Conservation (phyloP, 2,113 vertebrate genomes). For the Chamaea fasciata region DNA sequence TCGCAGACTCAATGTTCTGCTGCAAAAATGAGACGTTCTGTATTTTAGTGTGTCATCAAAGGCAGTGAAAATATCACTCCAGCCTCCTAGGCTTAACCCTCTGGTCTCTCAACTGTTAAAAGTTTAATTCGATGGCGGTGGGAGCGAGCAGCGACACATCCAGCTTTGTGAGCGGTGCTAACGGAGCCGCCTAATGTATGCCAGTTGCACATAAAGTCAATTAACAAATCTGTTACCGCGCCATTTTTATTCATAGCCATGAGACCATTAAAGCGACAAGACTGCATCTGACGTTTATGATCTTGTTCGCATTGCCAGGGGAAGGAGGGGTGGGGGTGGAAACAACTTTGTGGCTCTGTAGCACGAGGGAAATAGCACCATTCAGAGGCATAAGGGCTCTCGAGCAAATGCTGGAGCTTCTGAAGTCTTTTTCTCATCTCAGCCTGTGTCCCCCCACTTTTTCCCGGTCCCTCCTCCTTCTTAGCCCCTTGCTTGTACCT, state of each 20-base stretch:
- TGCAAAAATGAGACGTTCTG: conserved; percentile 68
- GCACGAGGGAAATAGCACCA: not conserved
- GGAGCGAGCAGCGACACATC: conserved; percentile 23
- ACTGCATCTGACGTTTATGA: conserved; percentile 60
- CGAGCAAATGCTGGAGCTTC: not conserved
- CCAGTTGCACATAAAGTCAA: conserved; percentile 45
- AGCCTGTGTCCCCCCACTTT: not conserved
- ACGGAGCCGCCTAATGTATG: conserved; percentile 27
- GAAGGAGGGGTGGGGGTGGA: not conserved
- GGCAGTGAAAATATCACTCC: conserved; percentile 68
- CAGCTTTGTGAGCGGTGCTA: conserved; percentile 14
- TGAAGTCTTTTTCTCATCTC: conserved; percentile 24
- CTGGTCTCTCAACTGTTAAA: conserved; percentile 50
- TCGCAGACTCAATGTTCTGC: conserved; percentile 67
- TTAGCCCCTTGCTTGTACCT: not conserved
- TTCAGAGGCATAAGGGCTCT: conserved; percentile 27
- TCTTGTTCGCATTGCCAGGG: conserved; percentile 53
- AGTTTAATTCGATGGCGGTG: conserved; percentile 32
- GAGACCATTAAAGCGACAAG: conserved; percentile 57
- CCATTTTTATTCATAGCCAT: conserved; percentile 66
- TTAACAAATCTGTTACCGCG: conserved; percentile 64
- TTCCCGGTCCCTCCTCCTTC: not conserved
- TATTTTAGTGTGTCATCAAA: conserved; percentile 73
- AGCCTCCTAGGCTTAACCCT: conserved; percentile 69
- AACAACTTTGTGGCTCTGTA: conserved; percentile 27